Evolutionary conservation across 1,140 invertebrate species (phyloP), one percentile per base, ranked within the genome.

Genomic region (Drosophila tropicalis): DNA sequence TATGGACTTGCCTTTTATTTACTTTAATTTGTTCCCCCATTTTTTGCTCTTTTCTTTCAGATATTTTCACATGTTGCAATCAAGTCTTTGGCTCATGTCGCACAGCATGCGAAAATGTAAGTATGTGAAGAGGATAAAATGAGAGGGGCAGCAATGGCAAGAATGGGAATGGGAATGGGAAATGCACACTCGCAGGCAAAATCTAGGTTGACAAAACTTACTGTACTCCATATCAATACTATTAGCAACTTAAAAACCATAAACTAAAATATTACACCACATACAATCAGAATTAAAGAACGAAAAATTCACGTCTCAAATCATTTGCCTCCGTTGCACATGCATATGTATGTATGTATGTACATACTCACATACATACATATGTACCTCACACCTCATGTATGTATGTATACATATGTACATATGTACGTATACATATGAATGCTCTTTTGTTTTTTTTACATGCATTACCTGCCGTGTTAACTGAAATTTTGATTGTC

Each of bases 71-170:
- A 75, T 91, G 90, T 67, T 91, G 90, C 75, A 85, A 82, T 71
- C 83, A 91, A 74, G 90, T 91, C 66, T 91, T 89, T 63, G 90
- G 90, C 61, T 91, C 90, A 78, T 91, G 90, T 91, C 90, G 90
- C 72, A 83, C 86, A 83, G 90, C 90, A 75, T 91, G 90, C 68
- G 90, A 91, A 74, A 91, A 91, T 73, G 90, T 91, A 90, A 91
- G 90, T 91, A 79, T 58, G 36, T 58, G 32, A 36, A 13, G n/a
- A 12, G 5, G 1, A n/a, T 51, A n/a, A 51, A 22, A 47, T 47
- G 22, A 9, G 22, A 34, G 55, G 55, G 29, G 32, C 25, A 9
- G 29, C n/a, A 34, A 15, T 17, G n/a, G 22, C 13, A 25, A 19
- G 7, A 9, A 19, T 9, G 41, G 25, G 13, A 9, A 19, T 9